Evolutionary conservation across 2,888 invertebrate species (phyloP).

Genomic region (Scaptodrosophila latifasciaeformis): DNA sequence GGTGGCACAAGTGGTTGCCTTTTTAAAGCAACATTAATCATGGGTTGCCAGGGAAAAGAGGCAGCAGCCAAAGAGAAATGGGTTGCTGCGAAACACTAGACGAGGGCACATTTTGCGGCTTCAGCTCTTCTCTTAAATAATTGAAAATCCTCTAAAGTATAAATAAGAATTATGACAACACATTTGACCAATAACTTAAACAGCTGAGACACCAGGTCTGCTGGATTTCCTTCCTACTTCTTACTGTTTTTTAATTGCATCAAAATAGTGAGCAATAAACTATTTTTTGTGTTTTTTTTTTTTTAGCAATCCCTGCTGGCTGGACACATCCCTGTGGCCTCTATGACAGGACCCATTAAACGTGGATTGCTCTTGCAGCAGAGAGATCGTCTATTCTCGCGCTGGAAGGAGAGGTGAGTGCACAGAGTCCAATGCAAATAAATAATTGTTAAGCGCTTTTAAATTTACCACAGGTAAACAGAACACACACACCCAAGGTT

Average conservation of each 20-base stretch:
- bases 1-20: constrained; percentile 56
- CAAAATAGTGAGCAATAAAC: neutral
- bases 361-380: constrained; percentile 81
- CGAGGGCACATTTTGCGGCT: neutral
- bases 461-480: constrained; percentile 17
- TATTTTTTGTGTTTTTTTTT: neutral
- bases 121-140: constrained; percentile 40
- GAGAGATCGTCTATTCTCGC: constrained; percentile 79
- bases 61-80: no score
- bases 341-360: constrained; percentile 79
- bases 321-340: constrained; percentile 75
- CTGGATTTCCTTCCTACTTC: neutral
- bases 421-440: constrained; percentile 9
- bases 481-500: no score
- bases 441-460: constrained; percentile 29
- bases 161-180: constrained; percentile 49
- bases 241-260: neutral
- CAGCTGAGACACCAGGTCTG: constrained; percentile 49
- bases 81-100: no score
- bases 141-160: constrained; percentile 48
- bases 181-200: constrained; percentile 34
- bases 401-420: constrained; percentile 80
- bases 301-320: constrained; percentile 74
- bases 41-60: constrained; percentile 17
- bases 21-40: constrained; percentile 64